Conservation (phyloP, 2,888 invertebrate genomes). For the Eupithecia centaureata region DNA sequence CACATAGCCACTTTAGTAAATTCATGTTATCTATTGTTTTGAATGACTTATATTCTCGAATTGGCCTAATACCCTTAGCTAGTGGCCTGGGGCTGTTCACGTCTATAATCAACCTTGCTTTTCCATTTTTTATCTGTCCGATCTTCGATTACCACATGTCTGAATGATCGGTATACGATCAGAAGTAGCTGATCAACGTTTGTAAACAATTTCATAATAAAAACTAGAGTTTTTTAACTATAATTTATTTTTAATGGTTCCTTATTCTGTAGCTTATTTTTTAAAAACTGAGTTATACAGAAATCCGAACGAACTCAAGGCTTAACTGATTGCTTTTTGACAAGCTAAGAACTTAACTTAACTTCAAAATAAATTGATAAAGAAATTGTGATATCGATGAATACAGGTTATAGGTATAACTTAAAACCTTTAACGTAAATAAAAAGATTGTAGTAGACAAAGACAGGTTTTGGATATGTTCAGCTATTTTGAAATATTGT, state of each 20-base stretch:
- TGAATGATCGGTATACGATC: conserved; percentile 47
- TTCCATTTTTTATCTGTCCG: conserved; percentile 59
- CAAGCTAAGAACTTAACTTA: no score
- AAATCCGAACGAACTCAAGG: no score
- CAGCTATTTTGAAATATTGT: not conserved
- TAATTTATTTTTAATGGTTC: not conserved
- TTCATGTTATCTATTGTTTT: conserved; percentile 33
- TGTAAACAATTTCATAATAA: not conserved
- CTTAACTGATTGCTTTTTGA: no score
- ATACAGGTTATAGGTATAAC: not conserved
- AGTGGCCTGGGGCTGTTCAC: conserved; percentile 32
- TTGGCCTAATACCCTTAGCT: conserved; percentile 35
- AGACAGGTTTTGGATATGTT: not conserved
- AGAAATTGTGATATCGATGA: not conserved
- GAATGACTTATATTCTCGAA: conserved; percentile 33
- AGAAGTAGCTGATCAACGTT: conserved; percentile 16
- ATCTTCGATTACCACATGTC: conserved; percentile 63
- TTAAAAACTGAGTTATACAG: not conserved
- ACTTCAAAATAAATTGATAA: no score
- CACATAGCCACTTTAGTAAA: conserved; percentile 29
- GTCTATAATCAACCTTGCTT: conserved; percentile 49
- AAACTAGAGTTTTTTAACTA: not conserved
- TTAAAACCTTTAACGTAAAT: not conserved
- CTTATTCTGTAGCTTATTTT: no score
- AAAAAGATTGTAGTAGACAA: not conserved